Percentiles rank a stretch among this genome's conserved stretches.
These are phyloP conservation scores for Drosophila ironensis DNA, from an alignment of 1,140 invertebrate genomes.

Conservation along the genomic window DNA sequence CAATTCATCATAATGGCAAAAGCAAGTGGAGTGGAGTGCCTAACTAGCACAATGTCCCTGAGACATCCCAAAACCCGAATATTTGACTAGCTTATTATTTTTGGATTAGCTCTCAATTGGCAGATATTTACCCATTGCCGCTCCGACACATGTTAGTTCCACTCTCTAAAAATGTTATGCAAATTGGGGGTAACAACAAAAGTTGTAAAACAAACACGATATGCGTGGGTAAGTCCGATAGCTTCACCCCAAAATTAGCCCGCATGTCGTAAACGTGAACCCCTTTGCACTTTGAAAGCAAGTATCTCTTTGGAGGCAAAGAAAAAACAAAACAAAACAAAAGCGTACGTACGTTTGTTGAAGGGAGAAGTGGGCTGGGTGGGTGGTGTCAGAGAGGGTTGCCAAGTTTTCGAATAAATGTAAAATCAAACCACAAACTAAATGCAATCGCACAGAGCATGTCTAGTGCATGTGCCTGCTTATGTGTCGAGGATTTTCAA, in stretches of 20 bases:
- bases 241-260: slow-evolving; percentile 3
- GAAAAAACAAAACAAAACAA: not conserved
- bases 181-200: not conserved
- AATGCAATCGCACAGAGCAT: not conserved
- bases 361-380: not conserved
- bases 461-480: not conserved
- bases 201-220: slow-evolving; percentile 2
- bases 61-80: no score
- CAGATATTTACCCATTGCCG: not conserved
- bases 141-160: not conserved
- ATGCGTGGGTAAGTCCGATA: slow-evolving; percentile 2
- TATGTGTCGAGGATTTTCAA: slow-evolving; percentile 2
- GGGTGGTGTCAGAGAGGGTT: no score
- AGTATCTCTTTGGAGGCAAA: not conserved
- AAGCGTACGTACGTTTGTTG: no score
- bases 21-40: no score
- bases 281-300: not conserved
- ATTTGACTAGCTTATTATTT: no score
- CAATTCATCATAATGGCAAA: not conserved
- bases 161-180: not conserved
- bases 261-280: slow-evolving; percentile 2
- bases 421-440: slow-evolving; percentile 3
- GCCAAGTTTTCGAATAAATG: not conserved
- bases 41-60: no score
- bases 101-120: not conserved